Evolutionary conservation across 2,113 vertebrate species (phyloP).

Genomic region (Pungitius pungitius): DNA sequence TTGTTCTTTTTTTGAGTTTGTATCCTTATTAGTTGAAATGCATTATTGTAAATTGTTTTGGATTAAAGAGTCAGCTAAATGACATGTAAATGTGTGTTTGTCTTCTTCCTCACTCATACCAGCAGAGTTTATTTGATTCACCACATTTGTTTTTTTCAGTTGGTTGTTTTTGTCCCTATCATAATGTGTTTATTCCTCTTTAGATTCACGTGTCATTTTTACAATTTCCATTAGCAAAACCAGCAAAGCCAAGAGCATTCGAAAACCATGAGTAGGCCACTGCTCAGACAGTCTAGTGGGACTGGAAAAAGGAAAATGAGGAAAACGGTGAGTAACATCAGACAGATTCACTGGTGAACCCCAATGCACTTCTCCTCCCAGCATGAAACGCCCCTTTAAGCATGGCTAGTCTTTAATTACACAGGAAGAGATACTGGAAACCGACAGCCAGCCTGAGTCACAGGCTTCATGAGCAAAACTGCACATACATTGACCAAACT

Average conservation of each 20-base stretch:
- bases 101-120: background rate
- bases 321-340: slow-evolving; percentile 75
- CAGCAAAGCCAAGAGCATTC: slow-evolving; percentile 15
- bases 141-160: background rate
- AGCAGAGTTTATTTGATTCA: background rate
- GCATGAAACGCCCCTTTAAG: slow-evolving; percentile 75
- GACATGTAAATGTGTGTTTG: background rate
- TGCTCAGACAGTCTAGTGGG: slow-evolving; percentile 38
- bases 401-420: slow-evolving; percentile 81
- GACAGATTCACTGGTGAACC: slow-evolving; percentile 72
- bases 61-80: too few relatives aligned
- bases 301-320: slow-evolving; percentile 44
- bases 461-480: slow-evolving; percentile 60
- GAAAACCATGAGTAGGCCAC: slow-evolving; percentile 19
- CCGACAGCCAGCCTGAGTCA: slow-evolving; percentile 80
- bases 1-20: too few relatives aligned
- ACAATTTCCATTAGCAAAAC: background rate
- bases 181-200: background rate
- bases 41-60: too few relatives aligned
- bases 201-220: background rate
- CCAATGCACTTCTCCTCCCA: slow-evolving; percentile 66
- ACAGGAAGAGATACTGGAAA: slow-evolving; percentile 78
- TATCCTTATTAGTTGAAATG: too few relatives aligned
- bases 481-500: slow-evolving; percentile 68
- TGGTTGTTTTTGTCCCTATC: background rate